Evolutionary conservation across 2,113 vertebrate species (phyloP).

Genomic region (Bombycilla garrulus): DNA sequence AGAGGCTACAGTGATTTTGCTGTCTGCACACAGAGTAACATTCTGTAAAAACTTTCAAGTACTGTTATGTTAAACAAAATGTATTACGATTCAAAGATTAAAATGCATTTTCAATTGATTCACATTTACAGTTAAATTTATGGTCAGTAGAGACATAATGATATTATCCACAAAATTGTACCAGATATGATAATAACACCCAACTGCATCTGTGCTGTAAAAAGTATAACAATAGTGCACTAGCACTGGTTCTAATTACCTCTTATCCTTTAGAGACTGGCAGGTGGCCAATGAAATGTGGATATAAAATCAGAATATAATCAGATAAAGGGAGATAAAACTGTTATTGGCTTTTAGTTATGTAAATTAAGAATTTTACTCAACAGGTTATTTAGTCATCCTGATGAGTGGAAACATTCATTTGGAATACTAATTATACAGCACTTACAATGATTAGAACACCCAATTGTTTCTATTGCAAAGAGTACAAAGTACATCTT

Average conservation of each 20-base stretch:
- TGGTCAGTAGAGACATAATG: slow-evolving; percentile 20
- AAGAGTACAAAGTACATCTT: background rate
- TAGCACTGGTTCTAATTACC: slow-evolving; percentile 66
- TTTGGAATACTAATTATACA: slow-evolving; percentile 72
- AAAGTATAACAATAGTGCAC: slow-evolving; percentile 31
- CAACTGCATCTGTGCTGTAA: slow-evolving; percentile 60
- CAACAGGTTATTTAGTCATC: slow-evolving; percentile 76
- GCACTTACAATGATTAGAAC: slow-evolving; percentile 60
- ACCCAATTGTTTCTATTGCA: background rate
- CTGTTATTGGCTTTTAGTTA: slow-evolving; percentile 70
- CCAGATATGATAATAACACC: slow-evolving; percentile 57
- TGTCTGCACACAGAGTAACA: background rate
- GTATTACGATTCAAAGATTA: slow-evolving; percentile 20
- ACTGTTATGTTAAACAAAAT: slow-evolving; percentile 16
- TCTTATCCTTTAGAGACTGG: slow-evolving; percentile 62
- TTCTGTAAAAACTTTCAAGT: slow-evolving; percentile 2
- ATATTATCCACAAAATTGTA: slow-evolving; percentile 50
- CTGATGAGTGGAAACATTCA: slow-evolving; percentile 70
- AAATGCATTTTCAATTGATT: slow-evolving; percentile 46
- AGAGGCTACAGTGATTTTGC: background rate
- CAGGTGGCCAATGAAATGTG: slow-evolving; percentile 62
- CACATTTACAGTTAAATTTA: slow-evolving; percentile 62
- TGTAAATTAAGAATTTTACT: slow-evolving; percentile 69
- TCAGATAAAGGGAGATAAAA: slow-evolving; percentile 67
- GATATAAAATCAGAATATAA: slow-evolving; percentile 67